Percentiles rank a stretch among this genome's conserved stretches.
These are phyloP conservation scores for Phytoseiulus persimilis DNA, from an alignment of 2,888 invertebrate species.

Conservation along the genomic window DNA sequence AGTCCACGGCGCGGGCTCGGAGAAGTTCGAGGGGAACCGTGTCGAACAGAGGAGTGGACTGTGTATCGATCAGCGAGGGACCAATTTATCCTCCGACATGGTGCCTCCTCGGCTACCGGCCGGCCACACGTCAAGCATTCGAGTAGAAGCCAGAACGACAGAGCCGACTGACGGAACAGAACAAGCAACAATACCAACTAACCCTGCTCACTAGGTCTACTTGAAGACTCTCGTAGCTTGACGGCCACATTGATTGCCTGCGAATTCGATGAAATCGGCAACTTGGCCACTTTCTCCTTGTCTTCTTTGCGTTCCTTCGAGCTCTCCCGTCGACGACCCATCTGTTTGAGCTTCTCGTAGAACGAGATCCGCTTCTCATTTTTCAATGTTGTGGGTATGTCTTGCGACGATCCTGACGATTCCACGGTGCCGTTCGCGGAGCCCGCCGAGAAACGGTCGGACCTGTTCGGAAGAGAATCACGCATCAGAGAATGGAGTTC, in stretches of 20 bases:
- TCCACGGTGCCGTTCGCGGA: not conserved
- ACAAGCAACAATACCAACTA: not conserved
- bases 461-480: not conserved
- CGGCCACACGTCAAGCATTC: not conserved
- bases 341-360: conserved; percentile 28
- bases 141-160: not conserved
- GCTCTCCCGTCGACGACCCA: conserved; percentile 32
- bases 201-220: conserved; percentile 29
- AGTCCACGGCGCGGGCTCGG: not conserved
- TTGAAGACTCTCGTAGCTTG: conserved; percentile 60
- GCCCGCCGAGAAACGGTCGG: conserved; percentile 10
- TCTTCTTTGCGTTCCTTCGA: conserved; percentile 35
- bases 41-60: not conserved
- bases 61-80: not conserved
- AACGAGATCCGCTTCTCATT: conserved; percentile 34
- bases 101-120: not conserved
- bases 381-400: conserved; percentile 35
- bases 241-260: conserved; percentile 58
- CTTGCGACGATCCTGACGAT: conserved; percentile 32
- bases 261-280: conserved; percentile 49
- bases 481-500: not conserved
- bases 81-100: not conserved
- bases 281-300: conserved; percentile 40
- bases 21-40: not conserved
- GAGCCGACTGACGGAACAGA: not conserved